These are phyloP conservation scores for Agrochola litura DNA, from an alignment of 2,888 invertebrate genomes.

Conservation along the genomic window DNA sequence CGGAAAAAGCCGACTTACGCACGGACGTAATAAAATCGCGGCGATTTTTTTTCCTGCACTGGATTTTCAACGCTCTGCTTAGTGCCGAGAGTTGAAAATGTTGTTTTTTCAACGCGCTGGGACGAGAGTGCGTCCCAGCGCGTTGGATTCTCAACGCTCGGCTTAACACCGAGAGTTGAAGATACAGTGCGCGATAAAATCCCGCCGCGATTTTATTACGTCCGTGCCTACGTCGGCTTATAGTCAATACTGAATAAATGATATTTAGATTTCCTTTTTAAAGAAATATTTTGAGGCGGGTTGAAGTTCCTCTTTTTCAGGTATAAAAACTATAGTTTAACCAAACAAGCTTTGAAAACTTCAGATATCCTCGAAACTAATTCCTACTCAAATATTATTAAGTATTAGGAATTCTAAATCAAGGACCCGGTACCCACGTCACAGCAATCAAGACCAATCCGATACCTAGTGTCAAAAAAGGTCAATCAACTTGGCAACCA, in stretches of 20 bases:
- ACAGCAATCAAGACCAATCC: background rate
- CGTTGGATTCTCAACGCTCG: no score
- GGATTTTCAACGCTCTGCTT: no score
- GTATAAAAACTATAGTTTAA: background rate
- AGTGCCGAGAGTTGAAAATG: no score
- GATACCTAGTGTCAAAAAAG: conserved; percentile 3
- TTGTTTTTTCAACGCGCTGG: no score
- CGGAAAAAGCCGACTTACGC: background rate
- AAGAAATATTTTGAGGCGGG: background rate
- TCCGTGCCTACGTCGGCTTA: no score
- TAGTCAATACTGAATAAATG: background rate
- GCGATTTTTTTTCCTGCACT: no score
- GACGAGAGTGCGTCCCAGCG: no score
- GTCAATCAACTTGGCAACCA: conserved; percentile 43
- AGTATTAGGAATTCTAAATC: background rate
- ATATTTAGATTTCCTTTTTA: background rate
- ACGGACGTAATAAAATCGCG: no score
- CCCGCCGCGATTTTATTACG: no score
- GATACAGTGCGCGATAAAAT: no score
- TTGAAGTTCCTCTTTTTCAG: background rate
- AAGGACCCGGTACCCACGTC: background rate
- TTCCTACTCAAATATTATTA: background rate
- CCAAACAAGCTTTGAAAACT: background rate
- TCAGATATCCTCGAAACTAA: background rate
- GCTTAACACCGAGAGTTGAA: no score